Evolutionary conservation across 2,113 vertebrate genomes (phyloP).

Genomic region (Phylloscopus whistleri): DNA sequence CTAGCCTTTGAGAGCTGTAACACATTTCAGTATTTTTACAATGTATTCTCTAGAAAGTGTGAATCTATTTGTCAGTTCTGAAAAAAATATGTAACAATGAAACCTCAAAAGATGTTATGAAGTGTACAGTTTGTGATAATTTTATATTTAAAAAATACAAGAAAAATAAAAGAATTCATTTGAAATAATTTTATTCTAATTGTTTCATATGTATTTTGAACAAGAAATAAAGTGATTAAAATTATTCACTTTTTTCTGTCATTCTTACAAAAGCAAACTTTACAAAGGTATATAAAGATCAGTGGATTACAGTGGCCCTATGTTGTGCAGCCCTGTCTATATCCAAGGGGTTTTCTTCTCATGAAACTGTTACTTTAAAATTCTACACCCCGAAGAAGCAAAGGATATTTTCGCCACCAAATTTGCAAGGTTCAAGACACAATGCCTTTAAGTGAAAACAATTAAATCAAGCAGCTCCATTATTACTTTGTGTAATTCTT

Average conservation of each 20-base stretch:
- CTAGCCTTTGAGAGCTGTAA: conserved; percentile 73
- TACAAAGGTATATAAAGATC: background rate
- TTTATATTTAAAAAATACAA: conserved; percentile 86
- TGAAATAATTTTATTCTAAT: conserved; percentile 86
- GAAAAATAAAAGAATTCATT: conserved; percentile 80
- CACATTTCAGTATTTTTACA: conserved; percentile 78
- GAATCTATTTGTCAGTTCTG: conserved; percentile 77
- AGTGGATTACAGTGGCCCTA: background rate
- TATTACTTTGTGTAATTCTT: background rate
- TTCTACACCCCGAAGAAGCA: background rate
- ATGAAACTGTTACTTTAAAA: background rate
- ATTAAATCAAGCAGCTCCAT: background rate
- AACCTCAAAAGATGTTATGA: conserved; percentile 81
- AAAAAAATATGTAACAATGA: conserved; percentile 78
- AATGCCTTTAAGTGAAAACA: background rate
- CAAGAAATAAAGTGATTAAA: conserved; percentile 81
- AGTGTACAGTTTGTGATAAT: conserved; percentile 98
- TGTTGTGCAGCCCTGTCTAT: background rate
- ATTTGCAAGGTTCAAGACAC: background rate
- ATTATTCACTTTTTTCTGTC: conserved; percentile 14
- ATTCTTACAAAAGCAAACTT: background rate
- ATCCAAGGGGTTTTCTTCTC: background rate
- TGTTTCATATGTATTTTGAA: conserved; percentile 98
- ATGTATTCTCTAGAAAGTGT: conserved; percentile 77
- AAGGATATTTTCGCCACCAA: background rate